phyloP scores from a whole-genome alignment of 2,888 invertebrate genomes.

The Brassicogethes aeneus region DNA sequence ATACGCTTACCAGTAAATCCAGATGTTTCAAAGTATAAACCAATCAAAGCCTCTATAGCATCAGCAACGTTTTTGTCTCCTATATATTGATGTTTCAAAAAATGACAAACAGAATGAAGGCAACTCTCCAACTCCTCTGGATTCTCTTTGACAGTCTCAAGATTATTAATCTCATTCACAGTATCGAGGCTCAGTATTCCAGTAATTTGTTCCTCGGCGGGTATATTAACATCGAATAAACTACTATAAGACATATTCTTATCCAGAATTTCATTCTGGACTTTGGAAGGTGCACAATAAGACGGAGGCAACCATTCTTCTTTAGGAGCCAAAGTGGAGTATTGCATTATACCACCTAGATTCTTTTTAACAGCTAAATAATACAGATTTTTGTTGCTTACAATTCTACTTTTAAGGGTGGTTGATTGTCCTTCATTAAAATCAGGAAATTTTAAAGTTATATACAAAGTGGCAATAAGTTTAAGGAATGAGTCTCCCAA shows the following conservation, averaged over 20 bases:
- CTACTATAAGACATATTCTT: constrained; percentile 37
- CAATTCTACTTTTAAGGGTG: constrained; percentile 56
- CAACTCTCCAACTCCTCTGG: constrained; percentile 25
- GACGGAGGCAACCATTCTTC: constrained; percentile 80
- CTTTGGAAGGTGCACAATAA: constrained; percentile 52
- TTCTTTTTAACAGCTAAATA: constrained; percentile 53
- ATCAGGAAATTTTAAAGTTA: constrained; percentile 58
- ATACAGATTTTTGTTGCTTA: constrained; percentile 81
- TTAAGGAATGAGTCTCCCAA: constrained; percentile 87
- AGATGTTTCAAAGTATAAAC: constrained; percentile 55
- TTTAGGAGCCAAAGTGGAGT: constrained; percentile 54
- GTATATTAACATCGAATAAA: constrained; percentile 42
- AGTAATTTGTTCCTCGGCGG: constrained; percentile 36
- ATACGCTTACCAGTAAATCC: constrained; percentile 35
- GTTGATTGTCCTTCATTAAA: constrained; percentile 75
- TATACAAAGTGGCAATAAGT: constrained; percentile 61
- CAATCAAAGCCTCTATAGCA: constrained; percentile 77
- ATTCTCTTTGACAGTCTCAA: constrained; percentile 19
- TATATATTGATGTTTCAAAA: constrained; percentile 43
- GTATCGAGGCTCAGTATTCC: constrained; percentile 28
- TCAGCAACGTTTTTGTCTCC: constrained; percentile 69
- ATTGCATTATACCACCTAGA: constrained; percentile 54
- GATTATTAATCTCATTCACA: constrained; percentile 12
- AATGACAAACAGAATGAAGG: constrained; percentile 36
- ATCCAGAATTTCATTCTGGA: constrained; percentile 38